Conservation (phyloP, 2,888 invertebrate genomes). For the Brachyopa scutellaris region DNA sequence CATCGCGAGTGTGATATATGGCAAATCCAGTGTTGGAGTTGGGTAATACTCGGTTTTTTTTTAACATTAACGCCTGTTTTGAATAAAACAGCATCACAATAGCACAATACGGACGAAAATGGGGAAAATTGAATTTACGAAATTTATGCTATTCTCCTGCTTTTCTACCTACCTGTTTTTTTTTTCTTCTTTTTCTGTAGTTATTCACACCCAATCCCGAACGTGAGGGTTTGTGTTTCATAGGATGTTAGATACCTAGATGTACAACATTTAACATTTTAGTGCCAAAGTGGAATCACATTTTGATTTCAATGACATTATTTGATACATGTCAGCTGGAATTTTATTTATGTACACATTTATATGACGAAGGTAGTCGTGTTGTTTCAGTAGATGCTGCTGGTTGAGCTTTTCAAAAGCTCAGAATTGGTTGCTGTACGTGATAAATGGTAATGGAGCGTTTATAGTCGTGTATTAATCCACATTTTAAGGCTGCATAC, state of each 20-base stretch:
- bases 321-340: background rate
- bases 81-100: constrained; percentile 71
- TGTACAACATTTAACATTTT: constrained; percentile 38
- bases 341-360: too few relatives aligned
- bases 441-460: too few relatives aligned
- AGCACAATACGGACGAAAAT: constrained; percentile 69
- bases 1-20: constrained; percentile 9
- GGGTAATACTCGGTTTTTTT: background rate
- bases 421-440: too few relatives aligned
- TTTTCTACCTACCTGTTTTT: constrained; percentile 55
- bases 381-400: too few relatives aligned
- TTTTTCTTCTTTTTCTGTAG: constrained; percentile 30
- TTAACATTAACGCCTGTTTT: constrained; percentile 59
- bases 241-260: constrained; percentile 20
- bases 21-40: background rate
- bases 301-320: constrained; percentile 45
- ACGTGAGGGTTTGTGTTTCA: constrained; percentile 17
- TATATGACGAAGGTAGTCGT: too few relatives aligned
- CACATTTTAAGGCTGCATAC: too few relatives aligned
- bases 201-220: constrained; percentile 14
- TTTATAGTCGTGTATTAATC: too few relatives aligned
- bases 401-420: too few relatives aligned
- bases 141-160: constrained; percentile 60
- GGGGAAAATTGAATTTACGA: constrained; percentile 70
- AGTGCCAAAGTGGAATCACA: constrained; percentile 15